phyloP scores from a whole-genome alignment of 1,140 invertebrate species.

The Hypsibius dujardini region DNA sequence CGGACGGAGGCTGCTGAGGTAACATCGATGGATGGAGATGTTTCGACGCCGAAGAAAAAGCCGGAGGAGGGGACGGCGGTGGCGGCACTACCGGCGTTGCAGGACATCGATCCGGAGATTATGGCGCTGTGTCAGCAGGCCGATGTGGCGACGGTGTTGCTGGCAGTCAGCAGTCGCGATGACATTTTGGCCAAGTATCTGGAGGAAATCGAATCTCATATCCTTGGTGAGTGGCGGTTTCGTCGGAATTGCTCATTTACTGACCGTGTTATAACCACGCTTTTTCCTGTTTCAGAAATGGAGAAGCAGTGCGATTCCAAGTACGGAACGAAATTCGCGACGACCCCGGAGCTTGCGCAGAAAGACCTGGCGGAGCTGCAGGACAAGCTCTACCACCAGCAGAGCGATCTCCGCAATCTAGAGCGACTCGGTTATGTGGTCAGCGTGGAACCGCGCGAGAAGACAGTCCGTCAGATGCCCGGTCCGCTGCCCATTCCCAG shows the following conservation, averaged over 20 bases:
- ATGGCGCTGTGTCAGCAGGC: neutral
- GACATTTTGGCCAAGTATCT: neutral
- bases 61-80: neutral
- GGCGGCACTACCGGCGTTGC: neutral
- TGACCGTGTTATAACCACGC: neutral
- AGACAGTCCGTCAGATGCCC: neutral
- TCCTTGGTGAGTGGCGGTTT: neutral
- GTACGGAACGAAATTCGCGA: conserved; percentile 6
- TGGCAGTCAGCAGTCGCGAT: neutral
- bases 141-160: neutral
- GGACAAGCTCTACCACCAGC: neutral
- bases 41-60: neutral
- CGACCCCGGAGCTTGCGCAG: neutral
- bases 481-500: neutral
- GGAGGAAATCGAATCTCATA: neutral
- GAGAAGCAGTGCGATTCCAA: neutral
- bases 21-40: neutral
- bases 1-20: neutral
- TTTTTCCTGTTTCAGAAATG: conserved; percentile 12
- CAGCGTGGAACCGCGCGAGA: neutral
- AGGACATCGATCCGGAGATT: neutral
- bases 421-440: neutral
- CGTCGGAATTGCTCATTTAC: neutral
- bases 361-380: neutral
- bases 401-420: conserved; percentile 1